phyloP scores from a whole-genome alignment of 1,140 invertebrate genomes.

The Cotesia vestalis region DNA sequence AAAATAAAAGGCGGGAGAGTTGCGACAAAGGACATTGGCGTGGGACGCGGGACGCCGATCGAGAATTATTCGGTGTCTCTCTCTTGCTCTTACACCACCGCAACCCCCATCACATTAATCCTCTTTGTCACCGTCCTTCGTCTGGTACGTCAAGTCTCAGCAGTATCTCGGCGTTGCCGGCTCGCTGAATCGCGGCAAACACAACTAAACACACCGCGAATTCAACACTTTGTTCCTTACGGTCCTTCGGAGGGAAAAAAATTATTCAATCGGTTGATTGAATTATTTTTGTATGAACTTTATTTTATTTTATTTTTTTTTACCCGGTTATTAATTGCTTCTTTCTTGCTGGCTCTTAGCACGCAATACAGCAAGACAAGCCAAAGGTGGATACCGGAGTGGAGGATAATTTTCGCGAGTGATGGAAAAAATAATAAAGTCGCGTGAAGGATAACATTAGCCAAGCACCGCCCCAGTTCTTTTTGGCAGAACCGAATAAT shows the following conservation, averaged over 20 bases:
- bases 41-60: slow-evolving; percentile 47
- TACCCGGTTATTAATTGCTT: too few species aligned
- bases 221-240: slow-evolving; percentile 6
- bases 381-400: too few species aligned
- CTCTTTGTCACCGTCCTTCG: slow-evolving; percentile 37
- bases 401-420: too few species aligned
- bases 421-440: background rate
- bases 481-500: background rate
- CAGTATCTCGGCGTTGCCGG: slow-evolving; percentile 51
- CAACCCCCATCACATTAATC: slow-evolving; percentile 32
- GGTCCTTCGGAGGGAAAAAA: too few species aligned
- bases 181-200: slow-evolving; percentile 41
- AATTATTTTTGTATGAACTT: too few species aligned
- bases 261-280: too few species aligned
- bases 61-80: slow-evolving; percentile 22
- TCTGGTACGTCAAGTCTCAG: slow-evolving; percentile 40
- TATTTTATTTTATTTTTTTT: too few species aligned
- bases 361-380: too few species aligned
- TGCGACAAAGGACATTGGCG: slow-evolving; percentile 61
- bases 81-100: slow-evolving; percentile 8
- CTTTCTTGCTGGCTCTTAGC: too few species aligned
- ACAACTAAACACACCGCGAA: background rate
- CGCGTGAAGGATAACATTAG: background rate
- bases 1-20: slow-evolving; percentile 29
- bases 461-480: background rate